Evolutionary conservation across 2,113 vertebrate genomes (phyloP), one percentile per base, ranked within the genome.

Genomic region (Circaetus gallicus): DNA sequence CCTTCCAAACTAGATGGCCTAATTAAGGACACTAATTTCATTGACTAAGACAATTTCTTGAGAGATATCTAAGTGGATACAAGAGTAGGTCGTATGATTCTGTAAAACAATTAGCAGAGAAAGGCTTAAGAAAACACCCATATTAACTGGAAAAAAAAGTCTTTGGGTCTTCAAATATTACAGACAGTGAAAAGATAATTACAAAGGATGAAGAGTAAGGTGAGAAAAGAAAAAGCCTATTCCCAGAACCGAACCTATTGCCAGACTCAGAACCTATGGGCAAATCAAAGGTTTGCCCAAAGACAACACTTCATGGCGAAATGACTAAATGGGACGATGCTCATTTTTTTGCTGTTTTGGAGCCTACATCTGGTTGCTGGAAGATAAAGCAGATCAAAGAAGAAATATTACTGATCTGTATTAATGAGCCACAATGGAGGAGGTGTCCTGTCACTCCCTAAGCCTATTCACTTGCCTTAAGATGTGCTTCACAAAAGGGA

Each of bases 11-110:
- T 69, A 82, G 50, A 85, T 78, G 77, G 70, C 42, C 69, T 79
- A 73, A 89, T 92, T 87, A 91, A 86, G 78, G 55, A 81, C 43
- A 56, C 40, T 93, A 69, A 93, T 88, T 91, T 88, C 20, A 83
- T 82, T 65, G 61, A 67, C 62, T 89, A 84, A 67, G 70, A 63
- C 24, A 92, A 55, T 91, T 96, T 86, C 58, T 89, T 82, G 77
- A 76, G 73, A 85, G 49, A 61, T 86, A 50, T 69, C 32, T 91
- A 67, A 53, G 22, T 61, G 83, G 55, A 22, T 86, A 61, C 5
- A 28, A 53, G 65, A 82, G 78, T n/a, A 90, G 72, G 47, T 66
- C 1, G 0, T 42, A 71, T 29, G 29, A 81, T 70, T 91, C 42
- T 65, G 43, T 56, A 82, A 71, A 91, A 69, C 18, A 66, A 58